Percentiles rank a stretch among this genome's conserved stretches.
phyloP scores from a whole-genome alignment of 2,797 vertebrate genomes.

The Phalanger gymnotis region DNA sequence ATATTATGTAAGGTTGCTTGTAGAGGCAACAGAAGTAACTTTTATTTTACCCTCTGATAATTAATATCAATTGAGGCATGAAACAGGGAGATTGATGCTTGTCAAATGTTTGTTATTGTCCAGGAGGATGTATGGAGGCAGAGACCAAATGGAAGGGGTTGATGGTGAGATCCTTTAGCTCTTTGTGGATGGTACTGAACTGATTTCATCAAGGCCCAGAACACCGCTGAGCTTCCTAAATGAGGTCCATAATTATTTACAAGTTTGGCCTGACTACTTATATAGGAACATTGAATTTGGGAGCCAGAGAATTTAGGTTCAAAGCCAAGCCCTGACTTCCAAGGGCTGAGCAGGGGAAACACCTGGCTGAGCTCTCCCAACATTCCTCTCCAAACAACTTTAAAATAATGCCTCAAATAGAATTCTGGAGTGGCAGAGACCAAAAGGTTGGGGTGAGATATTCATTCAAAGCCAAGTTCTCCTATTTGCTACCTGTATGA shows the following conservation, averaged over 20 bases:
- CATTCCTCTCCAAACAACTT: background rate
- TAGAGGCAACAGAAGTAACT: background rate
- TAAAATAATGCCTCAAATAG: background rate
- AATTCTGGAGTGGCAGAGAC: background rate
- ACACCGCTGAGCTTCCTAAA: background rate
- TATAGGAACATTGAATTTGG: background rate
- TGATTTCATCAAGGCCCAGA: background rate
- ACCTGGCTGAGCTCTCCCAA: background rate
- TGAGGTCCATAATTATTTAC: background rate
- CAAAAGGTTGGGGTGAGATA: background rate
- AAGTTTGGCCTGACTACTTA: background rate
- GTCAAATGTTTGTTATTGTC: background rate
- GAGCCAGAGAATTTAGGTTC: background rate
- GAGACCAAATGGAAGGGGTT: background rate
- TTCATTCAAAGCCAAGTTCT: background rate
- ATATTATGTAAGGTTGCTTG: background rate
- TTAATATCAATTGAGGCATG: background rate
- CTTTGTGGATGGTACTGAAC: background rate
- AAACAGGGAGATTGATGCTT: background rate
- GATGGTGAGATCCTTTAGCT: background rate
- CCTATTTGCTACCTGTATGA: conserved; percentile 4
- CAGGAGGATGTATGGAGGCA: background rate
- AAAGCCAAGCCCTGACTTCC: background rate
- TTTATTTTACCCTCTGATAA: background rate
- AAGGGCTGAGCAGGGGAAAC: background rate